phyloP scores from a whole-genome alignment of 2,888 invertebrate species.

The Orthonychiurus folsomi region DNA sequence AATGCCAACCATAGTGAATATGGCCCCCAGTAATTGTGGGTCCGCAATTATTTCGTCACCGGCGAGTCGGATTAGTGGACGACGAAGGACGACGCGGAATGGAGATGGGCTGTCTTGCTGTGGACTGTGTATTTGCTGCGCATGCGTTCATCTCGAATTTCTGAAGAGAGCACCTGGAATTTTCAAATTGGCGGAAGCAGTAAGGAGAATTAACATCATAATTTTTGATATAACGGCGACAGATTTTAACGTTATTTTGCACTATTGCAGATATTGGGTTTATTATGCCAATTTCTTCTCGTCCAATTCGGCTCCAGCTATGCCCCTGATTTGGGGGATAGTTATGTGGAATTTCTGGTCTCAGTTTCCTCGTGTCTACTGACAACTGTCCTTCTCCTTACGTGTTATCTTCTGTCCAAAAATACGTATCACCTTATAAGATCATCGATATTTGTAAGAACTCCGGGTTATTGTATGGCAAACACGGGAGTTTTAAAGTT shows the following conservation, averaged over 20 bases:
- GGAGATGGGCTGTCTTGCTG: conserved; percentile 53
- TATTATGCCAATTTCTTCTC: conserved; percentile 70
- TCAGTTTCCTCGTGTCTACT: conserved; percentile 71
- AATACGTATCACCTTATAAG: conserved; percentile 65
- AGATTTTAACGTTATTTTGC: neutral
- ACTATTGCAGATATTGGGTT: conserved; percentile 57
- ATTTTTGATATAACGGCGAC: conserved; percentile 3
- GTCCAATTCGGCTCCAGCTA: conserved; percentile 68
- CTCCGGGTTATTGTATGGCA: neutral
- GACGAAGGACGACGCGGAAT: conserved; percentile 9
- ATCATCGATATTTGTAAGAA: conserved; percentile 74
- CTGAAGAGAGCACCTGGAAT: conserved; percentile 62
- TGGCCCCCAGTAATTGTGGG: conserved; percentile 18
- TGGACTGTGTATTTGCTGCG: conserved; percentile 66
- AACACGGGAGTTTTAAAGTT: neutral
- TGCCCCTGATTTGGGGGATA: conserved; percentile 63
- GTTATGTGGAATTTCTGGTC: conserved; percentile 70
- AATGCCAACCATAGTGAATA: conserved; percentile 29
- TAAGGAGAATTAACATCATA: conserved; percentile 46
- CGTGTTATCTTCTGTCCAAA: conserved; percentile 69
- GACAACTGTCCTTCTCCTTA: conserved; percentile 62
- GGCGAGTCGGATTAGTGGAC: conserved; percentile 24
- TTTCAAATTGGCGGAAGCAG: conserved; percentile 65
- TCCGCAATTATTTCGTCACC: conserved; percentile 33
- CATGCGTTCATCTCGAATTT: conserved; percentile 68